Conservation (phyloP, 2,797 vertebrate species). For the Microctenopoma steveboyesi region DNA sequence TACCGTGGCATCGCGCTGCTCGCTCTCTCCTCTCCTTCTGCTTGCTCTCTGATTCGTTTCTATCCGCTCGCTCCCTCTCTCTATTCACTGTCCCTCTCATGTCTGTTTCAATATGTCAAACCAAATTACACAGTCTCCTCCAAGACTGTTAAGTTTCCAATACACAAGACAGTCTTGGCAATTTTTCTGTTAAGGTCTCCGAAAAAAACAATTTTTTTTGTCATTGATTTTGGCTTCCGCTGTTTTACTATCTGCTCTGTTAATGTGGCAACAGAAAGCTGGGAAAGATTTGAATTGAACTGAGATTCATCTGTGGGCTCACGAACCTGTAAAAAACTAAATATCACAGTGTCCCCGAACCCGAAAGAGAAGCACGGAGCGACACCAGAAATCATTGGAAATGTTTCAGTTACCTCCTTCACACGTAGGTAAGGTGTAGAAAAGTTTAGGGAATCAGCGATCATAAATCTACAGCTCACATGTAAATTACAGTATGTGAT, state of each 20-base stretch:
- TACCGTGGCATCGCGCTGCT: constrained; percentile 33
- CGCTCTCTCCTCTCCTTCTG: neutral
- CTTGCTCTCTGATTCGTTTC: constrained; percentile 24
- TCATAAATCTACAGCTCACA: neutral
- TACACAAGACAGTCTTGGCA: constrained; percentile 9
- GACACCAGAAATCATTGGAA: too few relatives aligned
- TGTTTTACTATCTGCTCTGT: neutral
- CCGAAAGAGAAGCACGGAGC: too few relatives aligned
- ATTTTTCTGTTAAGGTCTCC: constrained; percentile 34
- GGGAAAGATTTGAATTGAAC: neutral
- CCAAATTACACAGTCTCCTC: constrained; percentile 41
- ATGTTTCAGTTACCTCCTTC: too few relatives aligned
- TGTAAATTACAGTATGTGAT: constrained; percentile 9
- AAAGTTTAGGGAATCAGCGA: too few relatives aligned
- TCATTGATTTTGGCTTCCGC: neutral
- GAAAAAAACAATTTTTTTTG: neutral
- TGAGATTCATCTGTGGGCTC: neutral
- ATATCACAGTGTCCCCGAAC: neutral
- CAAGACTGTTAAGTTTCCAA: constrained; percentile 11
- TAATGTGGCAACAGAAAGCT: neutral
- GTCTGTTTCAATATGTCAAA: constrained; percentile 48
- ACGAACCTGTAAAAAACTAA: neutral
- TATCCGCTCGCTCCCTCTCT: constrained; percentile 6
- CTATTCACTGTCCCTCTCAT: constrained; percentile 14
- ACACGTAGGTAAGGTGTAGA: too few relatives aligned